Percentiles rank a stretch among this genome's conserved stretches.
Conservation (phyloP, 2,888 invertebrate genomes). For the Caenorhabditis macrosperma region DNA sequence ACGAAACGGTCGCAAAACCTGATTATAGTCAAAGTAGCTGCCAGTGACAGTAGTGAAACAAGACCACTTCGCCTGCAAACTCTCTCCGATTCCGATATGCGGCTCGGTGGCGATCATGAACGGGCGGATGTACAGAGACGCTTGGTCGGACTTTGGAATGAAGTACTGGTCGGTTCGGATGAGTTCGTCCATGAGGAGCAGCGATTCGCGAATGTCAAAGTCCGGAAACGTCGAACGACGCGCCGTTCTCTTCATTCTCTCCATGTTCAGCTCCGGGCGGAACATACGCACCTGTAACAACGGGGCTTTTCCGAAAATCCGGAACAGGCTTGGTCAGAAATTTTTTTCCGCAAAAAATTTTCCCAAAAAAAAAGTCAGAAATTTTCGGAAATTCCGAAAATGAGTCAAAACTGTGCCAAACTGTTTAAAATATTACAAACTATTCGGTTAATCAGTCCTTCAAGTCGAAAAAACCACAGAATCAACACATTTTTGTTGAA, state of each 20-base stretch:
- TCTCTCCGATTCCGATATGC: conserved; percentile 83
- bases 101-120: conserved; percentile 97
- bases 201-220: conserved; percentile 90
- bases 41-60: conserved; percentile 94
- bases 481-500: no score
- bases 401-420: no score
- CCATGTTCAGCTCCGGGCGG: conserved; percentile 95
- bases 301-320: no score
- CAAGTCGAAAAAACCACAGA: no score
- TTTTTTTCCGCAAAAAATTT: no score
- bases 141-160: conserved; percentile 91
- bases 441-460: no score
- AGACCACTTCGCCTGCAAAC: conserved; percentile 90
- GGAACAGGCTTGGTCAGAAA: no score
- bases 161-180: conserved; percentile 94
- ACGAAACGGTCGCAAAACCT: conserved; percentile 6
- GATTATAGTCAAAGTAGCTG: conserved; percentile 85
- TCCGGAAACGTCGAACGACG: conserved; percentile 84
- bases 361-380: no score
- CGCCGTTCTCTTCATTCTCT: conserved; percentile 91
- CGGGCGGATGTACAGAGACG: conserved; percentile 95
- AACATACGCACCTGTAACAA: conserved; percentile 89
- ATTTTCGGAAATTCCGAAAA: no score
- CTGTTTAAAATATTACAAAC: no score
- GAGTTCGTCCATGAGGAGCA: conserved; percentile 85